Percentiles rank a stretch among this genome's conserved stretches.
phyloP scores from a whole-genome alignment of 2,797 vertebrate genomes.

The Pseudochaenichthys georgianus region DNA sequence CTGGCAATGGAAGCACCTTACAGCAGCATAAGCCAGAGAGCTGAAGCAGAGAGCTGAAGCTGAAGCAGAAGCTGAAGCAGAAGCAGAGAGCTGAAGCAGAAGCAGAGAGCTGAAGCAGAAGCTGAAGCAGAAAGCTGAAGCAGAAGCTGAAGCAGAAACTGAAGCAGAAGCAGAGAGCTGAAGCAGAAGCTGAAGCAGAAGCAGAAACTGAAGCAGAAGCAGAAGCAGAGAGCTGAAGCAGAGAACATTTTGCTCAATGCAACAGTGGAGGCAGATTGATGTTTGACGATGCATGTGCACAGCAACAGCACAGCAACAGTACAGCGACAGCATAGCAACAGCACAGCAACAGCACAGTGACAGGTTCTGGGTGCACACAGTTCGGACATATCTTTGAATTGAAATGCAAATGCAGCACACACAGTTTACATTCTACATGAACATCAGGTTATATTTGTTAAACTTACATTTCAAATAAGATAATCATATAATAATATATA shows the following conservation, averaged over 20 bases:
- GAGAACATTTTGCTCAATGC: constrained; percentile 47
- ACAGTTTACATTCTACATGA: constrained; percentile 47
- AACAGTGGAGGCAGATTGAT: constrained; percentile 55
- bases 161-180: too few relatives aligned
- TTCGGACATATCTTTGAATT: constrained; percentile 54
- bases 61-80: neutral
- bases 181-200: too few relatives aligned
- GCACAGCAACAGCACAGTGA: constrained; percentile 43
- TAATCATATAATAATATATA: constrained; percentile 16
- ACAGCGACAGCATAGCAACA: constrained; percentile 42
- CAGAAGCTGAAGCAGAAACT: too few relatives aligned
- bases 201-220: too few relatives aligned
- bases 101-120: too few relatives aligned
- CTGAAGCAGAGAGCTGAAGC: too few relatives aligned
- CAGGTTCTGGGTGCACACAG: constrained; percentile 48
- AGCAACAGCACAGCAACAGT: constrained; percentile 40
- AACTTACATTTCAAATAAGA: constrained; percentile 48
- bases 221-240: constrained; percentile 38
- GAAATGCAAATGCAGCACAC: constrained; percentile 39
- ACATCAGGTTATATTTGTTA: constrained; percentile 24
- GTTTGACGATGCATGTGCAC: constrained; percentile 47
- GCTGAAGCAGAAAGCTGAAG: too few relatives aligned
- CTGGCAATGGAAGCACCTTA: neutral
- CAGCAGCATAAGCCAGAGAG: too few relatives aligned
- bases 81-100: constrained; percentile 43